phyloP scores from a whole-genome alignment of 2,113 vertebrate genomes.

The Apistogramma diplotaenia region DNA sequence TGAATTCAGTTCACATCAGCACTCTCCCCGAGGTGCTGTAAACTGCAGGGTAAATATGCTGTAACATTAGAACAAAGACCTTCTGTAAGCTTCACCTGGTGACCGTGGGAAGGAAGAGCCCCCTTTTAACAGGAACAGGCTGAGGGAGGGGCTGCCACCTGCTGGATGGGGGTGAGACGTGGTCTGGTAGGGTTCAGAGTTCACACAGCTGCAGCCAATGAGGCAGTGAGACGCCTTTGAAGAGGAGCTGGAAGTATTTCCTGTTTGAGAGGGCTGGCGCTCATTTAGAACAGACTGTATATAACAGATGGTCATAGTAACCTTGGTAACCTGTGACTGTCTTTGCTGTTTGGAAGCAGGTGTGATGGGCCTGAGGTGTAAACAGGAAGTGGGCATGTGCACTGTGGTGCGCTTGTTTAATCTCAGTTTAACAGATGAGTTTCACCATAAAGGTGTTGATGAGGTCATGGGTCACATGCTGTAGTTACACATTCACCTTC shows the following conservation, averaged over 20 bases:
- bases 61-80: not conserved
- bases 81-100: not conserved
- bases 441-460: not conserved
- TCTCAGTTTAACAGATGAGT: not conserved
- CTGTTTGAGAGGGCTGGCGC: too few species aligned
- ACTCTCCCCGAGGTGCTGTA: too few species aligned
- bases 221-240: not conserved
- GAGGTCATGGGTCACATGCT: not conserved
- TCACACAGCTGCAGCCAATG: not conserved
- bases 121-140: not conserved
- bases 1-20: too few species aligned
- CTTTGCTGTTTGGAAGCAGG: too few species aligned
- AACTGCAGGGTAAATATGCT: not conserved
- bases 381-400: not conserved
- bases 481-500: not conserved
- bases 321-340: too few species aligned
- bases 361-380: not conserved
- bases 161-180: not conserved
- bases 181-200: not conserved
- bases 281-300: not conserved
- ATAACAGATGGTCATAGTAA: not conserved
- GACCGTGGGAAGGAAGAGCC: not conserved
- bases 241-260: too few species aligned
- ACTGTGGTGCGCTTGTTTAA: not conserved
- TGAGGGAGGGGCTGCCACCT: not conserved